phyloP scores from a whole-genome alignment of 2,797 vertebrate genomes.

The Erpetoichthys calabaricus region DNA sequence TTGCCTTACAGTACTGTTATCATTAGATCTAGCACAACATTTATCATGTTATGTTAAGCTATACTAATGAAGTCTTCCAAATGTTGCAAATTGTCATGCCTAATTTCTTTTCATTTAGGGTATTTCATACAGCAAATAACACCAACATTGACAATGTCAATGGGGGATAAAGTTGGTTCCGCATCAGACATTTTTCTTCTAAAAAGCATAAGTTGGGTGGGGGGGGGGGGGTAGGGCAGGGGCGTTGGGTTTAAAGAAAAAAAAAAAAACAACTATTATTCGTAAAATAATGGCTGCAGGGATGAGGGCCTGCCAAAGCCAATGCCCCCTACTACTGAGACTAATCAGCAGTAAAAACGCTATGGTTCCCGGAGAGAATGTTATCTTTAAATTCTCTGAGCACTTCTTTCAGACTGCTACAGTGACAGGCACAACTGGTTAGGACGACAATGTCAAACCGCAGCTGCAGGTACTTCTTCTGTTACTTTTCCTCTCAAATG shows the following conservation, averaged over 20 bases:
- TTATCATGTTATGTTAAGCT: slow-evolving; percentile 15
- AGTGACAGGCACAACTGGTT: slow-evolving; percentile 25
- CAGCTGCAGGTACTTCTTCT: slow-evolving; percentile 17
- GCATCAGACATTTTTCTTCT: slow-evolving; percentile 24
- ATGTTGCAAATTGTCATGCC: slow-evolving; percentile 46
- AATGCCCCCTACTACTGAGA: slow-evolving; percentile 30
- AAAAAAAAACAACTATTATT: slow-evolving; percentile 24
- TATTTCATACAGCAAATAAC: slow-evolving; percentile 29
- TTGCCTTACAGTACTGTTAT: too few relatives aligned
- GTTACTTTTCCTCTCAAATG: slow-evolving; percentile 23
- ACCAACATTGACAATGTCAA: slow-evolving; percentile 39
- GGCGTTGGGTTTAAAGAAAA: too few relatives aligned
- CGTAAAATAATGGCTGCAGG: slow-evolving; percentile 31
- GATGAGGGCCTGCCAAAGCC: slow-evolving; percentile 32
- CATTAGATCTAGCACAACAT: too few relatives aligned
- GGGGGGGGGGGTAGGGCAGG: too few relatives aligned
- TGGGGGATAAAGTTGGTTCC: slow-evolving; percentile 33
- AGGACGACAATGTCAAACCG: slow-evolving; percentile 28
- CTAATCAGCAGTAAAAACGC: slow-evolving; percentile 42
- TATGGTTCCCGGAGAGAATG: slow-evolving; percentile 24
- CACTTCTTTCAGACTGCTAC: slow-evolving; percentile 21
- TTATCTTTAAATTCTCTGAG: slow-evolving; percentile 11
- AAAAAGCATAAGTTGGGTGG: slow-evolving; percentile 19
- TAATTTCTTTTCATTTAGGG: slow-evolving; percentile 52
- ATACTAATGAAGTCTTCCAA: slow-evolving; percentile 27